Conservation (phyloP, 2,113 vertebrate genomes). For the Alligator mississippiensis region DNA sequence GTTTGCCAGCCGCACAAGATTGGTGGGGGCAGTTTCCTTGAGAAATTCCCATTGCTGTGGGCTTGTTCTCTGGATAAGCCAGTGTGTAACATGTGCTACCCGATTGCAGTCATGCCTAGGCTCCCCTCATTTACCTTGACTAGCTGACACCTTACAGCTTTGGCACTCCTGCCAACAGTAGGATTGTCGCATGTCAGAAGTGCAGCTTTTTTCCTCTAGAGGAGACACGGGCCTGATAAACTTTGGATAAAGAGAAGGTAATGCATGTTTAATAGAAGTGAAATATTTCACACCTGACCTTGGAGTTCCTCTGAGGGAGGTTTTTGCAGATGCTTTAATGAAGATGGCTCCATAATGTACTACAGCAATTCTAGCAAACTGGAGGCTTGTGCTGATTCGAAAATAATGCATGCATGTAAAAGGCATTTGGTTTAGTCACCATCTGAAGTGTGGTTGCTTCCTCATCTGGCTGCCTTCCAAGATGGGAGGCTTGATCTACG, state of each 20-base stretch:
- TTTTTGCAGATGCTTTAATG: background rate
- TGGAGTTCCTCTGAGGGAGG: background rate
- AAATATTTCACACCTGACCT: background rate
- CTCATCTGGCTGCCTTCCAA: background rate
- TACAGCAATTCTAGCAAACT: background rate
- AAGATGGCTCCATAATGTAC: background rate
- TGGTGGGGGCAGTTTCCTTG: background rate
- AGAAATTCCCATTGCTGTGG: background rate
- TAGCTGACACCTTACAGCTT: background rate
- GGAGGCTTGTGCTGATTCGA: background rate
- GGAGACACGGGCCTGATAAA: background rate
- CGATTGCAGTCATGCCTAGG: background rate
- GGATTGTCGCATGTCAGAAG: background rate
- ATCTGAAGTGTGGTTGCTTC: background rate
- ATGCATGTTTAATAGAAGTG: background rate
- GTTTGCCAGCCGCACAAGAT: background rate
- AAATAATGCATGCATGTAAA: fast-evolving
- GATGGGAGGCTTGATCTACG: background rate
- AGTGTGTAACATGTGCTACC: background rate
- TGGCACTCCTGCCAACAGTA: background rate
- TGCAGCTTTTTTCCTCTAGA: background rate
- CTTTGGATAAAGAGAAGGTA: background rate
- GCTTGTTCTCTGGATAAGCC: background rate
- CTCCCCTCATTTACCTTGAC: too few species aligned
- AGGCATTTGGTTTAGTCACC: background rate